These are phyloP conservation scores for Pecten maximus DNA, from an alignment of 2,888 invertebrate species.

Conservation along the genomic window DNA sequence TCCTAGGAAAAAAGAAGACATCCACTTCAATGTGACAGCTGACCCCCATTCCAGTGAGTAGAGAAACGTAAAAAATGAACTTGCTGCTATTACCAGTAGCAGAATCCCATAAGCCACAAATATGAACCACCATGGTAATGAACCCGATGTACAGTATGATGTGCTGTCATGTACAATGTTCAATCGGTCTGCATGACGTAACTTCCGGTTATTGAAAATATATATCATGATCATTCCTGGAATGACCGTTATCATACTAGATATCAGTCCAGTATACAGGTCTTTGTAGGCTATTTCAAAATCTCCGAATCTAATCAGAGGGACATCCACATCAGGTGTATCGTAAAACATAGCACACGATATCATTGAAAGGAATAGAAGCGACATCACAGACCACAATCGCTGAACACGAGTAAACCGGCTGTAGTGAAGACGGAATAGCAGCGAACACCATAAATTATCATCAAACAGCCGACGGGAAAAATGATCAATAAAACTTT, in stretches of 20 bases:
- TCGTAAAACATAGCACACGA: background rate
- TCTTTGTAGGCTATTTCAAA: no score
- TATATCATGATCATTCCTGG: no score
- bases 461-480: background rate
- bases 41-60: background rate
- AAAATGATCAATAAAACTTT: background rate
- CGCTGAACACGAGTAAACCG: slow-evolving; percentile 1
- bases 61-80: background rate
- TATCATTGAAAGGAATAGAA: background rate
- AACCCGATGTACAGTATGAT: background rate
- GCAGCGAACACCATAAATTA: background rate
- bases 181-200: background rate
- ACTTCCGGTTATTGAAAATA: no score
- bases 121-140: background rate
- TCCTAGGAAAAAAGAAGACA: background rate
- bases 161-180: background rate
- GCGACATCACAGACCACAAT: background rate
- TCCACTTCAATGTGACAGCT: background rate
- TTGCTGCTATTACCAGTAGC: background rate
- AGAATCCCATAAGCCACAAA: background rate
- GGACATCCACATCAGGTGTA: background rate
- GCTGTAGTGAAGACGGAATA: background rate
- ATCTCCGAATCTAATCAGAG: no score
- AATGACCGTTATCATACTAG: no score
- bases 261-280: no score